Conservation (phyloP, 2,888 invertebrate species). For the Ditylenchus weischeri region DNA sequence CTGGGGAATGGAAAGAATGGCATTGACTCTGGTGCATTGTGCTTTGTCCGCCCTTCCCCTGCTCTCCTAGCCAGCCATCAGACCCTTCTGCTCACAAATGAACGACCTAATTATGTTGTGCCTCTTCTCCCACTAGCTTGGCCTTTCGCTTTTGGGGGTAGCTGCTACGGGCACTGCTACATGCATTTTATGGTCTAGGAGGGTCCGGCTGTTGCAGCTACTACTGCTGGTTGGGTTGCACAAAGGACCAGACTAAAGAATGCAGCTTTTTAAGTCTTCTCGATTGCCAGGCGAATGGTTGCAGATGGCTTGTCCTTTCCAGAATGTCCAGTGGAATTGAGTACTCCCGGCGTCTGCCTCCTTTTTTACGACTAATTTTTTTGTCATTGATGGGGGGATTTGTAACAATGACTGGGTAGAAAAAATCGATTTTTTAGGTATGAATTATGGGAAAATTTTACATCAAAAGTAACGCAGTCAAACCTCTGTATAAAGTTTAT, state of each 20-base stretch:
- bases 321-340: neutral
- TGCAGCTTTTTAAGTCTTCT: neutral
- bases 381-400: too few relatives aligned
- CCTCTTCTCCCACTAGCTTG: constrained; percentile 1
- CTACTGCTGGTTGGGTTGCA: too few relatives aligned
- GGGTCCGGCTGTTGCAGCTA: neutral
- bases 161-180: neutral
- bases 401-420: too few relatives aligned
- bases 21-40: neutral
- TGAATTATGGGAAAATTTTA: too few relatives aligned
- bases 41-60: neutral
- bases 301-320: neutral
- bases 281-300: neutral
- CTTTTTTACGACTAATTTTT: too few relatives aligned
- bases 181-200: constrained; percentile 2
- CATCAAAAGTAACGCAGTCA: too few relatives aligned
- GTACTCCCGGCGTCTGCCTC: neutral
- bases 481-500: too few relatives aligned
- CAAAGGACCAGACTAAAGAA: neutral
- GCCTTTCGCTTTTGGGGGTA: neutral
- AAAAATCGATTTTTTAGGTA: too few relatives aligned
- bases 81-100: constrained; percentile 13
- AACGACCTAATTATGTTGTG: constrained; percentile 28
- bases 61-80: neutral
- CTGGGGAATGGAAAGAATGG: too few relatives aligned